A percentile compares a stretch with the other conserved stretches of the same genome.
Evolutionary conservation across 2,797 vertebrate species (phyloP).

Genomic region (Cottoperca gobio): DNA sequence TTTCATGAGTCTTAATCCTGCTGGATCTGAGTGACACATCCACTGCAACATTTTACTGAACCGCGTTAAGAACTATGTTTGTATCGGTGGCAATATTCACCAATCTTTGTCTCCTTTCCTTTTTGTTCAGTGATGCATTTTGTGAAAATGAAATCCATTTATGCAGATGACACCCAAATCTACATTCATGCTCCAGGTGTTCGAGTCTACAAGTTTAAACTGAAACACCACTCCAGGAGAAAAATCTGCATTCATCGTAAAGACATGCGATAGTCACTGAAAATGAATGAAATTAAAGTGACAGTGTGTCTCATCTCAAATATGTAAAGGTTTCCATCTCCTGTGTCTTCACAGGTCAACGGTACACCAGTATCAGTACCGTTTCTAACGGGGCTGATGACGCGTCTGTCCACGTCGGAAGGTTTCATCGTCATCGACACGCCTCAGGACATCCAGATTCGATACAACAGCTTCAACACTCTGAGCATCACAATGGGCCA

Average conservation of each 20-base stretch:
- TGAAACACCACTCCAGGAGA: background rate
- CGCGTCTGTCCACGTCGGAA: conserved; percentile 94
- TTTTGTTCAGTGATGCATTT: background rate
- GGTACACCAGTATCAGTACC: conserved; percentile 94
- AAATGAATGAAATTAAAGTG: background rate
- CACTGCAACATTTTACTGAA: conserved; percentile 13
- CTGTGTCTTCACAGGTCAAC: conserved; percentile 87
- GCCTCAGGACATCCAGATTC: conserved; percentile 94
- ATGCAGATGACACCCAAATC: conserved; percentile 5
- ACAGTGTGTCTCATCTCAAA: background rate
- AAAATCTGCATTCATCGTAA: background rate
- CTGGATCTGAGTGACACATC: too few species aligned
- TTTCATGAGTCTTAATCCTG: conserved; percentile 29
- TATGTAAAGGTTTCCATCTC: background rate
- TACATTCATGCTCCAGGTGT: background rate
- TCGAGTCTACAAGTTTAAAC: background rate
- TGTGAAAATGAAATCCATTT: background rate
- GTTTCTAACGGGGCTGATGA: conserved; percentile 94
- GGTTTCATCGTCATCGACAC: conserved; percentile 98
- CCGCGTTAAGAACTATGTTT: background rate
- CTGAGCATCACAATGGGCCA: conserved; percentile 95
- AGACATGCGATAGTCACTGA: background rate
- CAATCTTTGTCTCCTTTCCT: background rate
- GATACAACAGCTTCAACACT: conserved; percentile 96
- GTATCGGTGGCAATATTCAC: background rate